phyloP scores from a whole-genome alignment of 2,113 vertebrate genomes.

The Ondatra zibethicus region DNA sequence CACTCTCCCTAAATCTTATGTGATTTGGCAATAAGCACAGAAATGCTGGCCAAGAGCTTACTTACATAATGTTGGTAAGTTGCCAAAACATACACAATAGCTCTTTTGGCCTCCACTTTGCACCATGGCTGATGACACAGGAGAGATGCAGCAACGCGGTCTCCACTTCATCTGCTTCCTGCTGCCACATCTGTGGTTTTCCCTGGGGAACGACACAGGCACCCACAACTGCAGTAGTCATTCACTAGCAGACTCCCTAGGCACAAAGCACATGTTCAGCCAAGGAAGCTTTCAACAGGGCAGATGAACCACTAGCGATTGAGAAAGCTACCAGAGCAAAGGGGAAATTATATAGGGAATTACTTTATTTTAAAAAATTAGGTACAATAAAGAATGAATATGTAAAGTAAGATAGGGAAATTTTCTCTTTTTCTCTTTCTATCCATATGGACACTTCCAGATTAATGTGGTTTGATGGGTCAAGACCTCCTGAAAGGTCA shows the following conservation, averaged over 20 bases:
- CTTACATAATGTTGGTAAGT: not conserved
- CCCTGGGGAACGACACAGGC: not conserved
- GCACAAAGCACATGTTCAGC: not conserved
- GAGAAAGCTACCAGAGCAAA: not conserved
- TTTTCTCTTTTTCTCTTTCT: not conserved
- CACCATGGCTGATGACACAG: not conserved
- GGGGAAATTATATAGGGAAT: not conserved
- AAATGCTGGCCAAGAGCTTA: slow-evolving; percentile 4
- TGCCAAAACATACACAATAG: not conserved
- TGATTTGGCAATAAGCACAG: slow-evolving; percentile 52
- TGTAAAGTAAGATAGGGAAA: not conserved
- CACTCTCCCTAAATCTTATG: slow-evolving; percentile 64
- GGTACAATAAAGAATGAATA: not conserved
- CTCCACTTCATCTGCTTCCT: not conserved
- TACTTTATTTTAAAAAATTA: not conserved
- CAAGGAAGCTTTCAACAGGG: not conserved
- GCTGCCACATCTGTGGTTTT: not conserved
- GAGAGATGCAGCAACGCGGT: not conserved
- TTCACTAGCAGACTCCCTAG: not conserved
- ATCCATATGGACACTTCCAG: not conserved
- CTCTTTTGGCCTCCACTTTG: not conserved
- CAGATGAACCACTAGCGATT: accelerated
- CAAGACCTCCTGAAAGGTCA: no score
- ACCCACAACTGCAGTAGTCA: not conserved
- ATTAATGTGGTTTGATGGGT: no score